These are phyloP conservation scores for Meghimatium bilineatum DNA, from an alignment of 2,888 invertebrate species.

Conservation along the genomic window DNA sequence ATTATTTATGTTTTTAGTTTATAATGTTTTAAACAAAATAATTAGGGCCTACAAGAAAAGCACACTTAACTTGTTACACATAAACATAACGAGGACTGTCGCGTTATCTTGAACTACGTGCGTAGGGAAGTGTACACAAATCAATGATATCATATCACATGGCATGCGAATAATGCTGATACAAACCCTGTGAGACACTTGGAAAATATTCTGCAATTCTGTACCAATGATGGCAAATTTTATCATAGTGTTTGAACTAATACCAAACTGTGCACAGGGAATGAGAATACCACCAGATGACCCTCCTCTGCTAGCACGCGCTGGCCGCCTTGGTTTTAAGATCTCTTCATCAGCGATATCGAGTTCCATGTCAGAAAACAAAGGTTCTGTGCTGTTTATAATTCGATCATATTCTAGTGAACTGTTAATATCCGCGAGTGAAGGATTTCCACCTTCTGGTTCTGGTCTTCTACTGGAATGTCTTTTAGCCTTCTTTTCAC, in stretches of 20 bases:
- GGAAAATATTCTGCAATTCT: slow-evolving; percentile 97
- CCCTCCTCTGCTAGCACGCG: slow-evolving; percentile 41
- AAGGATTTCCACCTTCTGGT: slow-evolving; percentile 70
- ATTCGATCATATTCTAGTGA: slow-evolving; percentile 69
- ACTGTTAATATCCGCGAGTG: slow-evolving; percentile 40
- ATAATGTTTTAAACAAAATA: background rate
- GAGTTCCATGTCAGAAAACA: slow-evolving; percentile 71
- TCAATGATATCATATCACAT: background rate
- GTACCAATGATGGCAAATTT: slow-evolving; percentile 97
- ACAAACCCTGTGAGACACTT: slow-evolving; percentile 83
- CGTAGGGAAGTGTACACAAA: background rate
- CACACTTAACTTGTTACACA: background rate
- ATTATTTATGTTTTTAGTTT: no score
- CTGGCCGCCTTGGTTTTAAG: slow-evolving; percentile 40
- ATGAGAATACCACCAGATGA: slow-evolving; percentile 56
- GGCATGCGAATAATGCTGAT: background rate
- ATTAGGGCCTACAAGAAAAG: background rate
- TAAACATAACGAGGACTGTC: background rate
- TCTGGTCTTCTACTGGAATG: slow-evolving; percentile 66
- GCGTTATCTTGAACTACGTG: background rate
- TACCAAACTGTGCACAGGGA: slow-evolving; percentile 61
- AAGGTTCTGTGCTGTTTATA: slow-evolving; percentile 69
- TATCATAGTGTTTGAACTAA: slow-evolving; percentile 96
- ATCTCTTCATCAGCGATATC: slow-evolving; percentile 58
- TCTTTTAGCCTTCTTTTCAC: slow-evolving; percentile 53